Base-by-base conservation (phyloP, 2,113 vertebrate genomes). In the Cebidichthys violaceus region DNA sequence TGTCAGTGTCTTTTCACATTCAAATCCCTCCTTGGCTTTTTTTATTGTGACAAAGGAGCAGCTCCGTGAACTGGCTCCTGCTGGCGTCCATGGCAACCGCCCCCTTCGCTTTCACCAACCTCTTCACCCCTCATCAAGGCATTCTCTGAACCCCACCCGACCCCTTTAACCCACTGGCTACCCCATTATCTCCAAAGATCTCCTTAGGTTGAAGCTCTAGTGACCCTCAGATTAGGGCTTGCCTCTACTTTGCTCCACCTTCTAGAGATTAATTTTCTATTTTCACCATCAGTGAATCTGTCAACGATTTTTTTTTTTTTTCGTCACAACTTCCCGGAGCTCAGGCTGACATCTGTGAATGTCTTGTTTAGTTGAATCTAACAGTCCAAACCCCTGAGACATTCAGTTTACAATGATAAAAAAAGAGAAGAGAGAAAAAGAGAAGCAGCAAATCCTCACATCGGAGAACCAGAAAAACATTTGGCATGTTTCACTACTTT, bases 1-100 rank as follows among this genome's bases (percentile, higher is more conserved):
- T 88, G 85, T 90, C 84, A 24, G 64, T 62, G 66, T 82, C 90
- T 81, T 92, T 94, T 94, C 90, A 92, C 84, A 94, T 94, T 94
- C 85, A 92, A 93, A 94, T 95, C 86, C 88, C 67, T 69, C 57
- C 52, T 84, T 50, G 55, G 86, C 86, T 91, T 90, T 90, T 85
- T 82, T 86, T 77, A 85, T 86, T 78, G 65, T 92, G 89, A 94
- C 94, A 94, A 94, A 90, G 74, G 78, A 85, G 85, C 71, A 70
- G 81, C 90, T 89, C 89, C 68, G 69, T 81, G 88, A 88, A 90
- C 87, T 84, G 83, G 85, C 81, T 89, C 84, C 83, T 81, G 55
- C 90, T 75, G 87, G 85, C 31, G 9, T 86, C 93, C 93, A 92
- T 91, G 87, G 91, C 86, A 93, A 93, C 90, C 78, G 55, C 76